phyloP scores from a whole-genome alignment of 2,888 invertebrate species.

The Ectemnius continuus region DNA sequence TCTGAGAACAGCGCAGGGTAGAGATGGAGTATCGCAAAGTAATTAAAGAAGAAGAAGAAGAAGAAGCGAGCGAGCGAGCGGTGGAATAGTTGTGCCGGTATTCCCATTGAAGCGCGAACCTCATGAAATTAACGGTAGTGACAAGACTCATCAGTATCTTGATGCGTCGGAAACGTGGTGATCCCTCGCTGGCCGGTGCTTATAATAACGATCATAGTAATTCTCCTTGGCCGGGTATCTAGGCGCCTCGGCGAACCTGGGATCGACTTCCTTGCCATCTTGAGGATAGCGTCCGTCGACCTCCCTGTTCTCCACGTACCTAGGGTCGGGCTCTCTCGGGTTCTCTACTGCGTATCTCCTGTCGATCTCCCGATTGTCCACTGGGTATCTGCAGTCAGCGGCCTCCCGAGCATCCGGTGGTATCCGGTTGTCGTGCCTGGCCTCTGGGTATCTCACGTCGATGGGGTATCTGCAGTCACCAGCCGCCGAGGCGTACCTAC shows the following conservation, averaged over 20 bases:
- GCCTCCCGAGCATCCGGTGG: constrained; percentile 59
- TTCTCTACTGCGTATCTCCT: constrained; percentile 62
- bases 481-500: constrained; percentile 55
- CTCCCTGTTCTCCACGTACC: constrained; percentile 61
- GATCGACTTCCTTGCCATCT: constrained; percentile 66
- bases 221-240: constrained; percentile 72
- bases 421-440: constrained; percentile 56
- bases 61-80: neutral
- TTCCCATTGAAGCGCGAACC: constrained; percentile 57
- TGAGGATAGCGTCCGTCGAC: constrained; percentile 57
- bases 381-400: constrained; percentile 49
- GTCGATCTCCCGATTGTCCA: constrained; percentile 58
- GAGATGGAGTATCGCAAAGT: no score
- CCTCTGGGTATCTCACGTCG: constrained; percentile 57
- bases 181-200: constrained; percentile 75
- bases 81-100: constrained; percentile 8
- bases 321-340: constrained; percentile 61
- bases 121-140: constrained; percentile 53
- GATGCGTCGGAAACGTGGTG: constrained; percentile 72
- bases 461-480: constrained; percentile 57
- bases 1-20: no score
- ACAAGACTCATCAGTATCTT: constrained; percentile 71
- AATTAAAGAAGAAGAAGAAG: neutral
- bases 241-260: constrained; percentile 59
- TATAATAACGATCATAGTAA: constrained; percentile 76